phyloP scores from a whole-genome alignment of 2,113 vertebrate genomes.

The Candoia aspera region DNA sequence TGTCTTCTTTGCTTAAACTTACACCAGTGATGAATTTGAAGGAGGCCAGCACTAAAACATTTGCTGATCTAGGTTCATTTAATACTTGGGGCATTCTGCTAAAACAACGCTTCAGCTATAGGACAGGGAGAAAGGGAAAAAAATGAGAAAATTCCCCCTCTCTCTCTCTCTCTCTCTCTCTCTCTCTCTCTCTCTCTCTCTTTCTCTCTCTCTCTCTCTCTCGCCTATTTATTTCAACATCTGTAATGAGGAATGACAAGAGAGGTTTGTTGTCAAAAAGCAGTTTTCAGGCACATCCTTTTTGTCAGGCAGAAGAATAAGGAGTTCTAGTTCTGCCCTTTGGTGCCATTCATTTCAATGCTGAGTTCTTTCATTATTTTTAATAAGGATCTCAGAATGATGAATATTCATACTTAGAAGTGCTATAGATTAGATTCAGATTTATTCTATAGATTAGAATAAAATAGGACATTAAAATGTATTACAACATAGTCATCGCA shows the following conservation, averaged over 20 bases:
- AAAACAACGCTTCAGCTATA: constrained; percentile 15
- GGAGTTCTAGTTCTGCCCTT: constrained; percentile 2
- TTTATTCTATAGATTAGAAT: background rate
- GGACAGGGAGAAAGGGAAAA: constrained; percentile 14
- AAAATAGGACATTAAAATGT: background rate
- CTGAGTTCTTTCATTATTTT: background rate
- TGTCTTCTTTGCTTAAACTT: constrained; percentile 15
- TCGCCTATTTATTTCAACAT: constrained; percentile 41
- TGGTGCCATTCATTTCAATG: background rate
- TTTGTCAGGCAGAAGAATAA: constrained; percentile 14
- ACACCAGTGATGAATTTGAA: constrained; percentile 44
- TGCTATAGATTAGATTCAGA: background rate
- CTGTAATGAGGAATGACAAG: constrained; percentile 58
- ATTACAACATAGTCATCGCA: background rate
- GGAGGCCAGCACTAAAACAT: constrained; percentile 28
- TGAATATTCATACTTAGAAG: background rate
- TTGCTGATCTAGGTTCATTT: constrained; percentile 48
- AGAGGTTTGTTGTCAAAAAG: constrained; percentile 28
- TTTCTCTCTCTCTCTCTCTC: constrained; percentile 45
- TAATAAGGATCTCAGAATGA: background rate
- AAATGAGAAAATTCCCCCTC: constrained; percentile 26
- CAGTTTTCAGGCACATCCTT: constrained; percentile 22
- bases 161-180: constrained; percentile 48
- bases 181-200: constrained; percentile 52
- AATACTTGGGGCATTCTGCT: constrained; percentile 51